These are phyloP conservation scores for Nixonia krombeini DNA, from an alignment of 1,140 invertebrate species.

Conservation along the genomic window DNA sequence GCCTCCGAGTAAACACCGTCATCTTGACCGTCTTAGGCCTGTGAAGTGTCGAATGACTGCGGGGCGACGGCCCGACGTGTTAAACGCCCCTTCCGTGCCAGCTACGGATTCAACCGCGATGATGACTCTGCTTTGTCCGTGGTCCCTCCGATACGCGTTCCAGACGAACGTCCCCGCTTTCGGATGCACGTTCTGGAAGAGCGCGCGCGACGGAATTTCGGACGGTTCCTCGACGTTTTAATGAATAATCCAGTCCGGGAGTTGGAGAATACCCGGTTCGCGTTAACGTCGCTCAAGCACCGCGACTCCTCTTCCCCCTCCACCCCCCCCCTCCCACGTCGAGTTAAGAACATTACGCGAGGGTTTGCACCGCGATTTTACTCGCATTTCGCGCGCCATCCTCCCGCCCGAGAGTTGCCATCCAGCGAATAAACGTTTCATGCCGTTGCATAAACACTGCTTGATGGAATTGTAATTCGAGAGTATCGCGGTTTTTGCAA, in stretches of 20 bases:
- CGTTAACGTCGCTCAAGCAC: too few species aligned
- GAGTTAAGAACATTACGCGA: too few species aligned
- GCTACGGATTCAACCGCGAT: conserved; percentile 17
- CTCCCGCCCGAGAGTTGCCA: too few species aligned
- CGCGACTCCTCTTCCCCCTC: too few species aligned
- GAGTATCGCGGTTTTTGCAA: too few species aligned
- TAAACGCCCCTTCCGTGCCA: background rate
- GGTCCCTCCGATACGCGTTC: conserved; percentile 23
- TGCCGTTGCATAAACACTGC: too few species aligned
- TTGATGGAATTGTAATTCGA: too few species aligned
- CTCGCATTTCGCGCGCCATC: too few species aligned
- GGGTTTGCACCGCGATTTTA: too few species aligned
- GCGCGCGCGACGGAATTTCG: conserved; percentile 46
- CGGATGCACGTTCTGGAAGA: conserved; percentile 47
- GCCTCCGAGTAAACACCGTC: conserved; percentile 38
- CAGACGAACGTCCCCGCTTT: conserved; percentile 33
- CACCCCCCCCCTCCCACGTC: too few species aligned
- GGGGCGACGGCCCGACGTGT: conserved; percentile 7
- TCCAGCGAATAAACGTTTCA: too few species aligned
- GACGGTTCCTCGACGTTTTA: conserved; percentile 30
- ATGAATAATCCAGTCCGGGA: conserved; percentile 30
- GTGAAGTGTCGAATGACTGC: conserved; percentile 31
- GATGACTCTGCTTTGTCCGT: conserved; percentile 42
- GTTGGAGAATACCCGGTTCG: too few species aligned
- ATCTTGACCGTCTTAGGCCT: conserved; percentile 31